Conservation (phyloP, 1,140 invertebrate genomes). For the Euwallacea similis region DNA sequence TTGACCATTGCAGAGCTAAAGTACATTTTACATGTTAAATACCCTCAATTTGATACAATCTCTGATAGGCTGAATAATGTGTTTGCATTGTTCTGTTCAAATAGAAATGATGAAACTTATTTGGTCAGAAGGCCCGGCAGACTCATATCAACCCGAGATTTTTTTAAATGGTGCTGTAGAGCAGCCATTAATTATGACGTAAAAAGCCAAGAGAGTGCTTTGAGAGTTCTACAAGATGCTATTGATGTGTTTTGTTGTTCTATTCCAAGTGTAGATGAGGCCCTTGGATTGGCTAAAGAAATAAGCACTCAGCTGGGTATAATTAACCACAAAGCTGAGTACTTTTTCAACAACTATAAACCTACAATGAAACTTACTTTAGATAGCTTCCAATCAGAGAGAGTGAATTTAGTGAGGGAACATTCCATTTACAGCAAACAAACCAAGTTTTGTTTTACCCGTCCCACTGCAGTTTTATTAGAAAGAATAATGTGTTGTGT, state of each 20-base stretch:
- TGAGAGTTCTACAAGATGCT: slow-evolving; percentile 85
- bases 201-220: slow-evolving; percentile 70
- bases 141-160: slow-evolving; percentile 80
- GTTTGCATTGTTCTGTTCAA: slow-evolving; percentile 75
- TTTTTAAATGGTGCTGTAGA: slow-evolving; percentile 90
- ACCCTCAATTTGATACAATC: slow-evolving; percentile 74
- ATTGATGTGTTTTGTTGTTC: slow-evolving; percentile 88
- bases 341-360: slow-evolving; percentile 77
- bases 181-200: slow-evolving; percentile 74
- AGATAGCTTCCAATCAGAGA: slow-evolving; percentile 42
- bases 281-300: slow-evolving; percentile 68
- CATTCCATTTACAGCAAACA: slow-evolving; percentile 55
- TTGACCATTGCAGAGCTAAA: slow-evolving; percentile 73
- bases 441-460: slow-evolving; percentile 77
- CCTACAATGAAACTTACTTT: slow-evolving; percentile 65
- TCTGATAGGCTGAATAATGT: slow-evolving; percentile 79
- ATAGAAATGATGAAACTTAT: slow-evolving; percentile 44
- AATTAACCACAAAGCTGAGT: slow-evolving; percentile 78
- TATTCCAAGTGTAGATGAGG: slow-evolving; percentile 63
- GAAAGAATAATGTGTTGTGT: slow-evolving; percentile 87
- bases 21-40: slow-evolving; percentile 67
- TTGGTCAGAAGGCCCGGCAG: slow-evolving; percentile 57
- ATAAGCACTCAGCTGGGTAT: slow-evolving; percentile 84
- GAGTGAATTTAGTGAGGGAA: slow-evolving; percentile 43
- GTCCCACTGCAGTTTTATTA: slow-evolving; percentile 75